phyloP scores from a whole-genome alignment of 2,888 invertebrate species.

The Rhimphoctona megacephalus region DNA sequence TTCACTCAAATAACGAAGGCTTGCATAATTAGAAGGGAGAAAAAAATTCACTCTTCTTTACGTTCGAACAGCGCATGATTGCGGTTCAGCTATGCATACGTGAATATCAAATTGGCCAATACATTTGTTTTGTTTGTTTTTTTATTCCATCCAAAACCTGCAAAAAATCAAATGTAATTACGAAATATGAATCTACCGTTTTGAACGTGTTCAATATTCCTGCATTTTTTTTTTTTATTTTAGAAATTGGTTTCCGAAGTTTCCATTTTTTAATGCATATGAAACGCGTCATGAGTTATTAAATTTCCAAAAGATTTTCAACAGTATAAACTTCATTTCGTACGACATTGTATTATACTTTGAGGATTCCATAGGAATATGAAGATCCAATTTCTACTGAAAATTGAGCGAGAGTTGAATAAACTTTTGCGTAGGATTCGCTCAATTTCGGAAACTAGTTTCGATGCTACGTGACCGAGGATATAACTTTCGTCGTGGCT shows the following conservation, averaged over 20 bases:
- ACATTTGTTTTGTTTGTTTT: not conserved
- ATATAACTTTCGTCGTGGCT: slow-evolving; percentile 21
- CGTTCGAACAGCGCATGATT: not conserved
- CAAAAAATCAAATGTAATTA: not conserved
- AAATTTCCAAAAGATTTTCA: not conserved
- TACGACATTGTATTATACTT: not conserved
- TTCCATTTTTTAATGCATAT: not conserved
- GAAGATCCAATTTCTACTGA: slow-evolving; percentile 23
- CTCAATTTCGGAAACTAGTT: slow-evolving; percentile 47
- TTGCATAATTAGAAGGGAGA: not conserved
- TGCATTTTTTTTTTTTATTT: not conserved
- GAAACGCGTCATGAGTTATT: not conserved
- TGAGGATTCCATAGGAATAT: slow-evolving; percentile 19
- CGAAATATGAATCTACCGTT: not conserved
- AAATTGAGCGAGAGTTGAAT: slow-evolving; percentile 37
- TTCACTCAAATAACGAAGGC: not conserved
- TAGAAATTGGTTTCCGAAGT: not conserved
- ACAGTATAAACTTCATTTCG: not conserved
- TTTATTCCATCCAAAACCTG: not conserved
- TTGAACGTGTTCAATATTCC: not conserved
- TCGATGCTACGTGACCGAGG: slow-evolving; percentile 25
- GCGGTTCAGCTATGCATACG: not conserved
- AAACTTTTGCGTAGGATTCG: slow-evolving; percentile 41
- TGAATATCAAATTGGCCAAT: not conserved
- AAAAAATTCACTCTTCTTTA: not conserved